Base-by-base conservation (phyloP, 2,113 vertebrate species). In the Leucoraja erinaceus region DNA sequence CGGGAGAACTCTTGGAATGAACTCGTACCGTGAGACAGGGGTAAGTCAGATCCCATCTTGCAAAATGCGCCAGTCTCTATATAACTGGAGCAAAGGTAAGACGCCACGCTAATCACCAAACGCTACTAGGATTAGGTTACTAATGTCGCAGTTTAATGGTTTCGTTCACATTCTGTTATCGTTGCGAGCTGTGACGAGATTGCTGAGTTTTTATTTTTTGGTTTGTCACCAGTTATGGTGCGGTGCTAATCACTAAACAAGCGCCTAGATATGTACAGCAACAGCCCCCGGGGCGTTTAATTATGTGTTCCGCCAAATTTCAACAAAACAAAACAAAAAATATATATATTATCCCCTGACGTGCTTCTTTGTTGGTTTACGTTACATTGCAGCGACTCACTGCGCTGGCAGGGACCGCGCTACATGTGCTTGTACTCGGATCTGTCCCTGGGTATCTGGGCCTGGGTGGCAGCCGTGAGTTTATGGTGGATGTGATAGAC, bases 341-440 rank as follows among this genome's bases (percentile, higher is more conserved):
- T 47, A 47, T 47, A n/a, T n/a, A 47, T 47, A 47, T 47, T 31
- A 31, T 28, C 59, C 47, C 56, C 20, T 25, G 78, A 25, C 6
- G 22, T 25, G 25, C 54, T 81, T 54, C 11, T 59, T 31, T n/a
- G 56, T 63, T 31, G n/a, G 25, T 86, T 61, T 5, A 59, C 28
- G 7, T 11, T 61, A 56, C 22, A 0, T 0, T 81, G 33, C 18
- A 81, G 78, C 38, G 54, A 20, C 25, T 81, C 38, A 3, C 38
- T 47, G 38, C 20, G 54, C 79, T 83, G 79, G 47, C 8, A 25
- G 47, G 28, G 12, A 47, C 3, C 38, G 0, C 38, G 22, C 93
- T 97, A 99, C 99, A 99, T 99, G 96, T 99, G 98, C 94, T 99
- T 99, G 95, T 99, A 99, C 94, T 99, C 96, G 93, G 98, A 98